Evolutionary conservation across 2,113 vertebrate genomes (phyloP).

Genomic region (Danionella cerebrum): DNA sequence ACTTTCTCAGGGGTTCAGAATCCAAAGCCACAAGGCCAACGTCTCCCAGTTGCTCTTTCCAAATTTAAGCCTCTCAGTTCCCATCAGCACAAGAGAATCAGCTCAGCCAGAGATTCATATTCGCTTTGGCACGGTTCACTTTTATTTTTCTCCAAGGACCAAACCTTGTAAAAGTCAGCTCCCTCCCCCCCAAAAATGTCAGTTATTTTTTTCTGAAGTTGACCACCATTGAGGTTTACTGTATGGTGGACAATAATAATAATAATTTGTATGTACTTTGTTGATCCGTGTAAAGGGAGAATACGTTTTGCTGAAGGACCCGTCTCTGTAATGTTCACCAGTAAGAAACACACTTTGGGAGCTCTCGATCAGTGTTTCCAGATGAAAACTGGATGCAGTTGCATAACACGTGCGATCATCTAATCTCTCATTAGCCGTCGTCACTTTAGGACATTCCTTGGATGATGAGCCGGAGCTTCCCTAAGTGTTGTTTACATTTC

Average conservation of each 20-base stretch:
- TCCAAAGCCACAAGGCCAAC: conserved; percentile 25
- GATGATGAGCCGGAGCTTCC: conserved; percentile 29
- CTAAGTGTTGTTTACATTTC: conserved; percentile 33
- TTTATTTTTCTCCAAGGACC: no score
- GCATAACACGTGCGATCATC: neutral
- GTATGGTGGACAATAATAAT: no score
- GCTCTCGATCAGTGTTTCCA: no score
- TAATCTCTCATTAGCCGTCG: neutral
- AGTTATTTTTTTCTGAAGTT: no score
- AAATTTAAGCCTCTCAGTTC: conserved; percentile 9
- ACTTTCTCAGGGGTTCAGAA: conserved; percentile 56
- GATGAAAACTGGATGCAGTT: neutral
- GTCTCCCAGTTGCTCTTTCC: conserved; percentile 41
- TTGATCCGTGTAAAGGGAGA: no score
- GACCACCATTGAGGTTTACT: no score
- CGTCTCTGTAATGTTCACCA: no score
- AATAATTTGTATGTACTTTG: no score
- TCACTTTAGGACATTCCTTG: neutral
- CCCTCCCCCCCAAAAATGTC: neutral
- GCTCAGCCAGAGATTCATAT: neutral
- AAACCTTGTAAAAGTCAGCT: no score
- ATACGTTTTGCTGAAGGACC: no score
- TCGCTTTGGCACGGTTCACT: no score
- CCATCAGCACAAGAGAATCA: neutral
- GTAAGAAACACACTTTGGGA: no score